Evolutionary conservation across 2,797 vertebrate genomes (phyloP).

Genomic region (Coregonus ussuriensis): DNA sequence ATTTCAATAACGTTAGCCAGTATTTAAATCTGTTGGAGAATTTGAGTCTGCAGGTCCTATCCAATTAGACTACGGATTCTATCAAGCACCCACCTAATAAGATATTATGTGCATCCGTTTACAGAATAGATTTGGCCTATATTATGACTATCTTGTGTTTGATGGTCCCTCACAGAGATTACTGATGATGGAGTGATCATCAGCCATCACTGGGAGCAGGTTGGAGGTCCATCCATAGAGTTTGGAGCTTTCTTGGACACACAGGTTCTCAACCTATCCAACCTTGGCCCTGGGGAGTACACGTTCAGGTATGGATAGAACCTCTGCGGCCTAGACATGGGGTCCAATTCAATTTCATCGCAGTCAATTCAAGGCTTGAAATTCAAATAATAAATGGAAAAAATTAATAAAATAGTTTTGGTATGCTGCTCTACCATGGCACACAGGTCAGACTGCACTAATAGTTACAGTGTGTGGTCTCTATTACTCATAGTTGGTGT

Average conservation of each 20-base stretch:
- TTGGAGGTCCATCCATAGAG: slow-evolving; percentile 70
- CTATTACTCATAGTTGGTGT: slow-evolving; percentile 4
- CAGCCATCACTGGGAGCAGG: slow-evolving; percentile 81
- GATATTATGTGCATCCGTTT: no score
- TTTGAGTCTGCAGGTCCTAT: no score
- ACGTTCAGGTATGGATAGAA: slow-evolving; percentile 75
- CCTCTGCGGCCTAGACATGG: neutral
- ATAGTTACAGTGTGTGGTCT: neutral
- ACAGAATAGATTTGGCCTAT: neutral
- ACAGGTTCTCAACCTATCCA: slow-evolving; percentile 67
- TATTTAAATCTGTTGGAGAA: no score
- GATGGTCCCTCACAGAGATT: slow-evolving; percentile 67
- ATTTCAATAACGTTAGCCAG: no score
- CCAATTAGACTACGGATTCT: no score
- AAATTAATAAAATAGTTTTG: no score
- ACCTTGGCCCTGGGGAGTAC: slow-evolving; percentile 78
- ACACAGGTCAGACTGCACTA: neutral
- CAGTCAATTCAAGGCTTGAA: neutral
- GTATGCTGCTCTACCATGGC: no score
- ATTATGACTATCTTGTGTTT: neutral
- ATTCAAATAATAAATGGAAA: neutral
- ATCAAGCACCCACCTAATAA: no score
- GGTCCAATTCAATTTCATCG: neutral
- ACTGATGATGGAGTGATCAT: slow-evolving; percentile 75
- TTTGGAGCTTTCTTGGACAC: slow-evolving; percentile 67